Conservation (phyloP, 2,888 invertebrate genomes). For the Amphipyra berbera region DNA sequence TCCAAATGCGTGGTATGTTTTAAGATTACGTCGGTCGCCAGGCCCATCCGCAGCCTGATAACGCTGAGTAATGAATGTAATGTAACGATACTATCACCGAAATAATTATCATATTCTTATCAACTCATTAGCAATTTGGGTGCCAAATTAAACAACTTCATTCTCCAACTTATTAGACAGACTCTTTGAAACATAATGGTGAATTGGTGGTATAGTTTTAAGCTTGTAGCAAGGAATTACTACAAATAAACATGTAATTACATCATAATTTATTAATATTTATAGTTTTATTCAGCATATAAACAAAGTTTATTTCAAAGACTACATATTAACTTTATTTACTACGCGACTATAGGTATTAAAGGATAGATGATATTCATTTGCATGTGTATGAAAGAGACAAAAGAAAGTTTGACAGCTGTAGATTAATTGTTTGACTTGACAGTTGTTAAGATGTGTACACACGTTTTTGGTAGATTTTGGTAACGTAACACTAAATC, state of each 20-base stretch:
- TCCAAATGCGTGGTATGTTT: constrained; percentile 36
- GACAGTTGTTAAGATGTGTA: too few species aligned
- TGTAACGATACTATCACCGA: constrained; percentile 48
- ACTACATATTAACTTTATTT: too few species aligned
- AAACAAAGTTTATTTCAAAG: too few species aligned
- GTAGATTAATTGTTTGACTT: background rate
- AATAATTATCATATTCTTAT: constrained; percentile 61
- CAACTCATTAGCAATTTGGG: constrained; percentile 55
- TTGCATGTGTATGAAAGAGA: too few species aligned
- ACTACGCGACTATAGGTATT: too few species aligned
- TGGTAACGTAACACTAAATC: too few species aligned
- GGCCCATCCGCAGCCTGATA: constrained; percentile 57
- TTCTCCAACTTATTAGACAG: constrained; percentile 1
- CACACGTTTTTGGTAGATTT: too few species aligned
- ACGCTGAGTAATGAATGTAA: constrained; percentile 40
- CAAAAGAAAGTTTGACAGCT: background rate
- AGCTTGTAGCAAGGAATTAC: background rate
- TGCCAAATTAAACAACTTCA: constrained; percentile 17
- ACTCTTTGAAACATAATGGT: constrained; percentile 5
- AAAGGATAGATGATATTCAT: too few species aligned
- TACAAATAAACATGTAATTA: too few species aligned
- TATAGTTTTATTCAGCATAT: too few species aligned
- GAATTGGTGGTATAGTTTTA: background rate
- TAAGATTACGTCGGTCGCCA: constrained; percentile 65
- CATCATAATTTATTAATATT: too few species aligned